Conservation (phyloP, 2,888 invertebrate species). For the Microctonus aethiopoides region DNA sequence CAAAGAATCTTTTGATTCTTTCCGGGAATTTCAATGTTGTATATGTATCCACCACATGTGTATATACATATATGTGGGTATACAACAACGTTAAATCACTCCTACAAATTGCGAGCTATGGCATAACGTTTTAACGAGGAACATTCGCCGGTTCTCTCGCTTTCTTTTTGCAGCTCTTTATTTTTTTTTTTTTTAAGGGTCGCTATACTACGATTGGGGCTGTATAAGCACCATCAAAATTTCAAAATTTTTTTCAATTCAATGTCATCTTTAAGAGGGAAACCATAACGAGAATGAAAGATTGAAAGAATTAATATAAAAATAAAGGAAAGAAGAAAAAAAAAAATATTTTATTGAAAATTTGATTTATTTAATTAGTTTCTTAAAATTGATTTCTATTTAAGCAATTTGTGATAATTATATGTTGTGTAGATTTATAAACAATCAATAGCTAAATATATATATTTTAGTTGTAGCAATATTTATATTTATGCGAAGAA, state of each 20-base stretch:
- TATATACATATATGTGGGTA: slow-evolving; percentile 28
- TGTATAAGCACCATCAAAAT: slow-evolving; percentile 37
- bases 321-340: too few species aligned
- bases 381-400: neutral
- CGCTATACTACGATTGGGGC: slow-evolving; percentile 18
- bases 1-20: slow-evolving; percentile 46
- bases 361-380: neutral
- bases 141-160: slow-evolving; percentile 25
- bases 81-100: slow-evolving; percentile 36
- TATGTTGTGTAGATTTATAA: neutral
- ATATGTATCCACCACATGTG: slow-evolving; percentile 43
- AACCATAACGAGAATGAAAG: slow-evolving; percentile 39
- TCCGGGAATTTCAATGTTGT: slow-evolving; percentile 50
- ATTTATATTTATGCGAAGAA: neutral
- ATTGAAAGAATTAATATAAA: neutral
- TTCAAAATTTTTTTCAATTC: slow-evolving; percentile 31
- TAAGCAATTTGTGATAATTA: neutral
- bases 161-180: slow-evolving; percentile 34
- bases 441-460: neutral
- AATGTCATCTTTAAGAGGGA: neutral
- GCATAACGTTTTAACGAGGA: slow-evolving; percentile 59
- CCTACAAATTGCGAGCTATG: slow-evolving; percentile 55
- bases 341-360: neutral
- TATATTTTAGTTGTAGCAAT: neutral
- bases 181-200: slow-evolving; percentile 35